Conservation (phyloP, 2,888 invertebrate species). For the Phortica magna region DNA sequence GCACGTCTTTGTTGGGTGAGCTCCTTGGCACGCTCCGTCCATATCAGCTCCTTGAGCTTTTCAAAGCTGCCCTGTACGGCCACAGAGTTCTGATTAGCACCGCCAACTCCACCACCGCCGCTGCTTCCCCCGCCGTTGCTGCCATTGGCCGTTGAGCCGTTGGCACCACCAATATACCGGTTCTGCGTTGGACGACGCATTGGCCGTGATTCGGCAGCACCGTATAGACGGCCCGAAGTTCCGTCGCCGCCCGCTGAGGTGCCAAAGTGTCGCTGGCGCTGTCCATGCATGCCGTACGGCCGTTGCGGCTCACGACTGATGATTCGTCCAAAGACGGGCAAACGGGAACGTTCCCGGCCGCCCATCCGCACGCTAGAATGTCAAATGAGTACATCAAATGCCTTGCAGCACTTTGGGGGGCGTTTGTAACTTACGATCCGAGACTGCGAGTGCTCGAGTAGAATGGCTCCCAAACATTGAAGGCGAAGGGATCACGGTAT, state of each 20-base stretch:
- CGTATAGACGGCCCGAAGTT: slow-evolving; percentile 77
- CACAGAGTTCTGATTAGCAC: slow-evolving; percentile 55
- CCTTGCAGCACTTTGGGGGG: neutral
- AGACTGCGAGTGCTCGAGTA: slow-evolving; percentile 79
- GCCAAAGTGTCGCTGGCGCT: slow-evolving; percentile 62
- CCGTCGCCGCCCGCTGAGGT: slow-evolving; percentile 75
- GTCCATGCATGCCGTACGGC: slow-evolving; percentile 44
- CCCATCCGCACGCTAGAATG: slow-evolving; percentile 76
- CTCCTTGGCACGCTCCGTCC: slow-evolving; percentile 87
- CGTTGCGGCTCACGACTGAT: slow-evolving; percentile 84
- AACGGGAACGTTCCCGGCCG: slow-evolving; percentile 75
- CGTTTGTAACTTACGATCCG: slow-evolving; percentile 79
- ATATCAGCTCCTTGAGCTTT: slow-evolving; percentile 88
- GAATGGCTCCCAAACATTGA: slow-evolving; percentile 89
- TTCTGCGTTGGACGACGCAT: slow-evolving; percentile 61
- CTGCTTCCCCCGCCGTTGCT: neutral
- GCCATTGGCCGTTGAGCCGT: slow-evolving; percentile 41
- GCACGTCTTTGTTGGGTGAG: slow-evolving; percentile 86
- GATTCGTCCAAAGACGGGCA: slow-evolving; percentile 85
- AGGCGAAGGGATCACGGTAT: slow-evolving; percentile 88
- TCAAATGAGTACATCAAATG: neutral
- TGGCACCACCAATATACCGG: slow-evolving; percentile 61
- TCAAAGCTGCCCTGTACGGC: slow-evolving; percentile 81
- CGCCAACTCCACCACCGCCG: neutral
- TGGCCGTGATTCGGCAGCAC: slow-evolving; percentile 68